These are phyloP conservation scores for Psettodes erumei DNA, from an alignment of 2,113 vertebrate genomes.

Conservation along the genomic window DNA sequence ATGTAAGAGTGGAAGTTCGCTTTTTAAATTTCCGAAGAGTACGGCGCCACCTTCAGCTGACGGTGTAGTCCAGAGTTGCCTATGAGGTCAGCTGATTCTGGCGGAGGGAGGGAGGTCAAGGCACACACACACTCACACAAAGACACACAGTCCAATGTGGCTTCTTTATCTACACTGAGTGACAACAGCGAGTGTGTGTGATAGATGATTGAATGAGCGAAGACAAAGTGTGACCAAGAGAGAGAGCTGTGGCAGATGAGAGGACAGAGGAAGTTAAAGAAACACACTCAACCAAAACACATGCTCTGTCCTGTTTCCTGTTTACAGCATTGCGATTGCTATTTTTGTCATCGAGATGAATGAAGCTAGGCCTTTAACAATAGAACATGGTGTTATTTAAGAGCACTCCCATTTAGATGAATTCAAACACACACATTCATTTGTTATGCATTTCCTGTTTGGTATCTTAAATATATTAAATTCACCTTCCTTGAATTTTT, in stretches of 20 bases:
- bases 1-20: slow-evolving; percentile 13
- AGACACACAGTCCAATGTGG: not conserved
- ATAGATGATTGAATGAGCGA: slow-evolving; percentile 22
- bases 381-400: slow-evolving; percentile 22
- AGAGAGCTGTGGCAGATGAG: slow-evolving; percentile 37
- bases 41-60: slow-evolving; percentile 26
- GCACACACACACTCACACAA: slow-evolving; percentile 10
- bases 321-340: slow-evolving; percentile 74
- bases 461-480: not conserved
- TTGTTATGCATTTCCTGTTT: slow-evolving; percentile 40
- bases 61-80: slow-evolving; percentile 10
- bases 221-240: slow-evolving; percentile 12
- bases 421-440: not conserved
- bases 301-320: slow-evolving; percentile 78
- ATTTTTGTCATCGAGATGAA: slow-evolving; percentile 59
- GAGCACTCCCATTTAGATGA: not conserved
- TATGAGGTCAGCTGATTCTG: slow-evolving; percentile 31
- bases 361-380: slow-evolving; percentile 61
- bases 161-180: slow-evolving; percentile 8
- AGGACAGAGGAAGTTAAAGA: slow-evolving; percentile 47
- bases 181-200: not conserved
- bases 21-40: slow-evolving; percentile 18
- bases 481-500: not conserved
- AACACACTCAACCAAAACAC: slow-evolving; percentile 14
- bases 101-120: not conserved